Base-by-base conservation (phyloP, 2,888 invertebrate genomes). In the Diplazon laetatorius region DNA sequence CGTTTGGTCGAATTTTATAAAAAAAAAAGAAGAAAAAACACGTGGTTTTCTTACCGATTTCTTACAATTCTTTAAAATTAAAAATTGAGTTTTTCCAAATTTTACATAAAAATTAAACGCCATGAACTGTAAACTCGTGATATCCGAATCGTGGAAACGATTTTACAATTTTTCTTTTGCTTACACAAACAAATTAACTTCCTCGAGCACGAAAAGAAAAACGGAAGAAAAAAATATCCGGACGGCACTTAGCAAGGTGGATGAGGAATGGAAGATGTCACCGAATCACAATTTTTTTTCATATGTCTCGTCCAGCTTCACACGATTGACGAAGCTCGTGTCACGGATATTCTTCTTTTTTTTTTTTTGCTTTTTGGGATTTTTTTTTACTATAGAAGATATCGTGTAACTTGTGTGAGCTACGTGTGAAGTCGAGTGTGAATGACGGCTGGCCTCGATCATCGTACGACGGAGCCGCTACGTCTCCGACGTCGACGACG, bases 401-500 rank as follows among this genome's bases (percentile, higher is more conserved):
- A 66, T 70, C 69, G 65, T 52, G 55, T 55, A 44, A 59, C 63
- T 63, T 20, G 52, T 39, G 71, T 20, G 16, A 6, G 16, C 30
- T 16, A 18, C 46, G 30, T 50, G 39, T 52, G 46, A 57, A 65
- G 70, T 39, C 9, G 16, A 4, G 30, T 35, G 65, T 35, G 52
- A 65, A 73, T 71, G 78, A 78, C 78, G 74, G 74, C 65, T 78
- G 78, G 62, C 60, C 60, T 62, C 70, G 70, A 74, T 78, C 78
- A 78, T 78, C 69, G 55, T n/a, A 60, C 55, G 74, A 74, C 74
- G 74, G n/a, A 78, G 73, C 30, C 12, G 66, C 74, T 59, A 60
- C 74, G 46, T 74, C 39, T 65, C 22, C n/a, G 8, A 55, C 48
- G 42, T 68, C 42, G 71, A 55, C 76, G 85, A 82, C 82, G 85